These are phyloP conservation scores for Nesospiza acunhae DNA, from an alignment of 2,113 vertebrate genomes.

Conservation along the genomic window DNA sequence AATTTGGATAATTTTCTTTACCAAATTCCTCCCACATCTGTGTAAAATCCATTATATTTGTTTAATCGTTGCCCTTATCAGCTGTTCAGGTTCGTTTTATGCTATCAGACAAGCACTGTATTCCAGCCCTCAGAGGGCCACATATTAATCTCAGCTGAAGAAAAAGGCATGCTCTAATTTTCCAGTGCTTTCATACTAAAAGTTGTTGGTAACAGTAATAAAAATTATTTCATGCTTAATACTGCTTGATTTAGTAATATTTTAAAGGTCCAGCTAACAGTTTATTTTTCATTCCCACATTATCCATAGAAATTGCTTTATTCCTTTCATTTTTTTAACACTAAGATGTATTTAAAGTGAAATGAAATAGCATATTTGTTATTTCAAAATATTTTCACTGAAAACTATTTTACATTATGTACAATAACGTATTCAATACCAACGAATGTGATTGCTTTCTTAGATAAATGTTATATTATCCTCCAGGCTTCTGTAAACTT, in stretches of 20 bases:
- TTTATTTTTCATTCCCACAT: conserved; percentile 7
- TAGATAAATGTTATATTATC: conserved; percentile 20
- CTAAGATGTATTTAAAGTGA: not conserved
- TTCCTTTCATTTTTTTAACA: not conserved
- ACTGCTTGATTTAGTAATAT: not conserved
- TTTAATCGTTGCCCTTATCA: conserved; percentile 30
- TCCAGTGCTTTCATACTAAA: not conserved
- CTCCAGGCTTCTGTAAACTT: not conserved
- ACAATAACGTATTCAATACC: not conserved
- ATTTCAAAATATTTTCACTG: conserved; percentile 15
- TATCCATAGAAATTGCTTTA: not conserved
- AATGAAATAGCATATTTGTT: not conserved
- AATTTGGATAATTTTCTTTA: conserved; percentile 52
- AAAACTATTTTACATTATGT: not conserved
- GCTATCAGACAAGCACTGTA: not conserved
- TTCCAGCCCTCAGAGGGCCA: not conserved
- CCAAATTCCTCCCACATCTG: not conserved
- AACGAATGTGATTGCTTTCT: not conserved
- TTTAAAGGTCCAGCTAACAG: not conserved
- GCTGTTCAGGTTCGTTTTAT: conserved; percentile 24
- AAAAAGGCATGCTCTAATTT: not conserved
- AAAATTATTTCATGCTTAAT: conserved; percentile 22
- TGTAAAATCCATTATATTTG: conserved; percentile 42
- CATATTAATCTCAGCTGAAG: not conserved
- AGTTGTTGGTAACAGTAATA: conserved; percentile 9